A percentile compares a stretch with the other conserved stretches of the same genome.
Conservation (phyloP, 2,888 invertebrate genomes). For the Platycheirus albimanus region DNA sequence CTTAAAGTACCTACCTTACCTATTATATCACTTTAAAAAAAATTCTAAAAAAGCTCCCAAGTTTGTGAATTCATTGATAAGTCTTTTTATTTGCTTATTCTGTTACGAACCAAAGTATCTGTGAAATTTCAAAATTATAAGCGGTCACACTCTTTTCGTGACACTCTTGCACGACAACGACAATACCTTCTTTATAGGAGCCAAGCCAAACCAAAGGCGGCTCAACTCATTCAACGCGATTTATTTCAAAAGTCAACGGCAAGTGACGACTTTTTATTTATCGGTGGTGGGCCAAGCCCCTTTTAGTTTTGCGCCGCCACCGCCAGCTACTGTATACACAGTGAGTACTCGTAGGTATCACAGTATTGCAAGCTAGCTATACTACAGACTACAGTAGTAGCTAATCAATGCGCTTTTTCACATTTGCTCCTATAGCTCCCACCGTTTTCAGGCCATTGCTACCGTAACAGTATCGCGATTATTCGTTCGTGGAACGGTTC, state of each 20-base stretch:
- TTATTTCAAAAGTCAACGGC: constrained; percentile 59
- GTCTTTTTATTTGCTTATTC: too few relatives aligned
- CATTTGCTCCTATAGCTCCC: constrained; percentile 29
- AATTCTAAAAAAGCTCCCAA: too few relatives aligned
- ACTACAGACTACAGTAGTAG: constrained; percentile 3
- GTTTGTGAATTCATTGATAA: too few relatives aligned
- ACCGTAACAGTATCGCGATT: constrained; percentile 52
- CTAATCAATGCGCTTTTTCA: constrained; percentile 57
- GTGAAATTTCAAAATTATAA: too few relatives aligned
- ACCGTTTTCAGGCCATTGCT: constrained; percentile 39
- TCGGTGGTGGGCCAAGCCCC: constrained; percentile 60
- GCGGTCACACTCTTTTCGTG: constrained; percentile 8
- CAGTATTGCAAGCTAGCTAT: constrained; percentile 9
- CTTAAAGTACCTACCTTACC: too few relatives aligned
- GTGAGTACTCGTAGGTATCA: too few relatives aligned
- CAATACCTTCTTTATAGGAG: background rate
- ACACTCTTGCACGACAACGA: background rate
- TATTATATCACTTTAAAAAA: too few relatives aligned
- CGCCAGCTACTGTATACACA: constrained; percentile 30
- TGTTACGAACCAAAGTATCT: too few relatives aligned
- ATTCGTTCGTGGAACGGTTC: constrained; percentile 59
- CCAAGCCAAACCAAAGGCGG: background rate
- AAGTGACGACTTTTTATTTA: constrained; percentile 48
- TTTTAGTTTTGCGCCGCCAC: constrained; percentile 57
- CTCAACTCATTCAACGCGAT: constrained; percentile 33